phyloP scores from a whole-genome alignment of 2,888 invertebrate genomes.

The Noctua pronuba region DNA sequence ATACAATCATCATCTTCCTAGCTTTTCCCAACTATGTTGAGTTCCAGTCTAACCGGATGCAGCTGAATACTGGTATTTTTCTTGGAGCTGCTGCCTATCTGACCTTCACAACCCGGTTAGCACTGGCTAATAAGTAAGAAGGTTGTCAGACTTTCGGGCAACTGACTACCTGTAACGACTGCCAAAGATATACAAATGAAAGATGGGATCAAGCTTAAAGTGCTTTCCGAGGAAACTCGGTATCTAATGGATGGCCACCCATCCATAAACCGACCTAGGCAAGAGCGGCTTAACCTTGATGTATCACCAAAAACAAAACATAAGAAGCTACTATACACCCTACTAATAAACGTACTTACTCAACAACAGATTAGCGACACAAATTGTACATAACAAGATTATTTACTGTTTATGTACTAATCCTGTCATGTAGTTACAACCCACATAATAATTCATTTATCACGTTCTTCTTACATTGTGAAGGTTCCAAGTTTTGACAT shows the following conservation, averaged over 20 bases:
- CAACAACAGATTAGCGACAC: conserved; percentile 13
- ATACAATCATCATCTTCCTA: no score
- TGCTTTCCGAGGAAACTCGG: no score
- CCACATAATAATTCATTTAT: conserved; percentile 37
- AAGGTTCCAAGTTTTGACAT: conserved; percentile 34
- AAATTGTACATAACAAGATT: conserved; percentile 24
- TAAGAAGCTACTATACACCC: not conserved
- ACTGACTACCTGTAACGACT: not conserved
- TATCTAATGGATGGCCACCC: not conserved
- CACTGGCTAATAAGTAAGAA: not conserved
- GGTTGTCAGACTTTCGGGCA: not conserved
- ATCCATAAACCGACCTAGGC: not conserved
- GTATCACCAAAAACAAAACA: no score
- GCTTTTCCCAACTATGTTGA: no score
- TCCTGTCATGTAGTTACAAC: conserved; percentile 7
- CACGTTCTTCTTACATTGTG: conserved; percentile 3
- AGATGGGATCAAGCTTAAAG: not conserved
- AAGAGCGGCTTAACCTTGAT: not conserved
- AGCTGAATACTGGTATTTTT: no score
- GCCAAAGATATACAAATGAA: not conserved
- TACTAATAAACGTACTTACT: not conserved
- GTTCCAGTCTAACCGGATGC: no score
- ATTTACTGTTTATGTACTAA: conserved; percentile 30
- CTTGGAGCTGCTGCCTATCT: no score
- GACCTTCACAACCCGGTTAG: no score